Percentiles rank a stretch among this genome's conserved stretches.
phyloP scores from a whole-genome alignment of 2,113 vertebrate species.

The Ceuthmochares aereus region DNA sequence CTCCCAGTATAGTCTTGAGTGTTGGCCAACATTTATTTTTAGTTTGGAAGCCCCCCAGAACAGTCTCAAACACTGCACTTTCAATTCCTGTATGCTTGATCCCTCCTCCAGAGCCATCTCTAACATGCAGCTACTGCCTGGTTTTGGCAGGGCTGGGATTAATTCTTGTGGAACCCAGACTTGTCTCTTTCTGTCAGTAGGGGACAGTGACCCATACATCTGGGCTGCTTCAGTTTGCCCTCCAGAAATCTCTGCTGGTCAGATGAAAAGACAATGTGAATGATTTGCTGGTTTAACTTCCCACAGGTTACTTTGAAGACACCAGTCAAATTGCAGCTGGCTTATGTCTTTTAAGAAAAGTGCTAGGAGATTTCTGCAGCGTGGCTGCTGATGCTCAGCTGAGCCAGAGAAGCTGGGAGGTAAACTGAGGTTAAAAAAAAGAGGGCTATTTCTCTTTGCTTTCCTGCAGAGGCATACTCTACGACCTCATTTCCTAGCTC shows the following conservation, averaged over 20 bases:
- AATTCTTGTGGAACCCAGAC: neutral
- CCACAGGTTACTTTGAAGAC: neutral
- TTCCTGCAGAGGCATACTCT: neutral
- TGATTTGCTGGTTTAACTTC: neutral
- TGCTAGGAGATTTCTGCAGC: neutral
- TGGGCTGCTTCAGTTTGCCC: neutral
- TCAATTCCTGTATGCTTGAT: neutral
- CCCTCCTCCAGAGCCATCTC: neutral
- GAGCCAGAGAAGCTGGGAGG: neutral
- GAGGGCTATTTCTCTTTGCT: fast-evolving
- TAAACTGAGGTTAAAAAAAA: neutral
- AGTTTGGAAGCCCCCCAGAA: neutral
- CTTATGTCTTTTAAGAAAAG: neutral
- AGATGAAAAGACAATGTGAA: neutral
- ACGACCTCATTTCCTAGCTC: neutral
- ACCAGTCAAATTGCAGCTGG: neutral
- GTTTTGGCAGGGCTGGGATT: neutral
- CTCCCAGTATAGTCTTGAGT: no score
- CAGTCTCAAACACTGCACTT: neutral
- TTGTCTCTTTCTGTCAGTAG: neutral
- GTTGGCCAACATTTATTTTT: no score
- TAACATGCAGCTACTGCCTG: neutral
- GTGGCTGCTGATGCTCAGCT: neutral
- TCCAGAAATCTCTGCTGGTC: neutral
- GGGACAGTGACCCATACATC: fast-evolving